A percentile compares a stretch with the other conserved stretches of the same genome.
These are phyloP conservation scores for Stegodyphus mimosarum DNA, from an alignment of 1,140 invertebrate species.

Conservation along the genomic window DNA sequence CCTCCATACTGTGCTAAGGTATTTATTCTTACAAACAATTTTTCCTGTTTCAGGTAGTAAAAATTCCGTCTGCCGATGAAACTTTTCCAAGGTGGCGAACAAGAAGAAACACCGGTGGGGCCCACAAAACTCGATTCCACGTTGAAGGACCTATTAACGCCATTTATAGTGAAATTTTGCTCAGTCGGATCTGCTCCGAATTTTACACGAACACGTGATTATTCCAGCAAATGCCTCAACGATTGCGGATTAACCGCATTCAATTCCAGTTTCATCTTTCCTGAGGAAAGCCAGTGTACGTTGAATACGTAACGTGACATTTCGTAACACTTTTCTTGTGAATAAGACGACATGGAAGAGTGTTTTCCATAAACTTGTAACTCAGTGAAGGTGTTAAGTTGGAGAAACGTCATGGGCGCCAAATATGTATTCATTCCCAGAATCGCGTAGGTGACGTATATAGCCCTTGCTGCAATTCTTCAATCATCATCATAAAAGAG, in stretches of 20 bases:
- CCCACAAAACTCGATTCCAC: slow-evolving; percentile 62
- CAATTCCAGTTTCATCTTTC: slow-evolving; percentile 2
- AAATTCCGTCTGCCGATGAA: slow-evolving; percentile 54
- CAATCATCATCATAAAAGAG: neutral
- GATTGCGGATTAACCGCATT: neutral
- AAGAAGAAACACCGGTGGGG: slow-evolving; percentile 13
- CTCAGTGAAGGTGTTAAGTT: neutral
- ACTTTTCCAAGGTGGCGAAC: slow-evolving; percentile 54
- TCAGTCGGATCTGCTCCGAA: slow-evolving; percentile 64
- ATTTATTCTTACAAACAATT: neutral
- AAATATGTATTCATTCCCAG: neutral
- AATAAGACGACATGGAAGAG: neutral
- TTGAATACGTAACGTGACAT: neutral
- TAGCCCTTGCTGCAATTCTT: neutral
- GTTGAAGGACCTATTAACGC: slow-evolving; percentile 67
- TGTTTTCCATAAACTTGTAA: neutral
- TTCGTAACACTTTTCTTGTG: neutral
- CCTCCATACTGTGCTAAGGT: too few relatives aligned
- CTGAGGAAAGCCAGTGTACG: slow-evolving; percentile 29
- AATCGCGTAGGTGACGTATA: neutral
- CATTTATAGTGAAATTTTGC: slow-evolving; percentile 66
- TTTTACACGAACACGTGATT: slow-evolving; percentile 37
- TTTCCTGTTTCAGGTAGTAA: slow-evolving; percentile 36
- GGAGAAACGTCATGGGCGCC: neutral
- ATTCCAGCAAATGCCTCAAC: neutral